A percentile compares a stretch with the other conserved stretches of the same genome.
phyloP scores from a whole-genome alignment of 2,888 invertebrate genomes.

The Lasioglossum villosulum region DNA sequence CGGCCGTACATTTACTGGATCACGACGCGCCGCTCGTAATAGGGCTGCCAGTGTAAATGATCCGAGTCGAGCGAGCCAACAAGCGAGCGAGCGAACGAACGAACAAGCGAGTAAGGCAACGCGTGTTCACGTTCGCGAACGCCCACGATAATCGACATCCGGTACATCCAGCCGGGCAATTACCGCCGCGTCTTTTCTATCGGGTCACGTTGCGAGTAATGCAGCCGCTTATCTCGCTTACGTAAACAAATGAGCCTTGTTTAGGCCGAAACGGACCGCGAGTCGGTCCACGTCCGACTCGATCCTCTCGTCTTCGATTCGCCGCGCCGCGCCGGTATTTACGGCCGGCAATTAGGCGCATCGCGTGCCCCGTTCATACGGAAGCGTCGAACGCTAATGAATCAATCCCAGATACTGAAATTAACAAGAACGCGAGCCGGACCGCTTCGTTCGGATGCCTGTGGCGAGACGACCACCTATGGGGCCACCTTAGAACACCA shows the following conservation, averaged over 20 bases:
- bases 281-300: not conserved
- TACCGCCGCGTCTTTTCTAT: conserved; percentile 40
- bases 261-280: conserved; percentile 10
- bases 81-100: not conserved
- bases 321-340: not conserved
- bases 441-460: not conserved
- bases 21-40: conserved; percentile 40
- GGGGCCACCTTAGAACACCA: not conserved
- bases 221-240: not conserved
- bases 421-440: not conserved
- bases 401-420: not conserved
- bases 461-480: not conserved
- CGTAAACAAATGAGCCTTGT: conserved; percentile 17
- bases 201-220: conserved; percentile 20
- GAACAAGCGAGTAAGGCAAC: conserved; percentile 2
- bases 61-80: conserved; percentile 4
- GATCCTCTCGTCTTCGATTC: not conserved
- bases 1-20: conserved; percentile 31
- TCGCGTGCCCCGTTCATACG: conserved; percentile 8
- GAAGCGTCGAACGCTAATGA: conserved; percentile 11
- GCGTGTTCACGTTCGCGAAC: conserved; percentile 34
- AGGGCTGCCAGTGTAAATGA: conserved; percentile 34
- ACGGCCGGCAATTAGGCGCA: not conserved
- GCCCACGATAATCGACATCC: conserved; percentile 59
- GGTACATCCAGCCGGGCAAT: conserved; percentile 44